Conservation (phyloP, 2,113 vertebrate genomes). For the Leucopternis melanops region DNA sequence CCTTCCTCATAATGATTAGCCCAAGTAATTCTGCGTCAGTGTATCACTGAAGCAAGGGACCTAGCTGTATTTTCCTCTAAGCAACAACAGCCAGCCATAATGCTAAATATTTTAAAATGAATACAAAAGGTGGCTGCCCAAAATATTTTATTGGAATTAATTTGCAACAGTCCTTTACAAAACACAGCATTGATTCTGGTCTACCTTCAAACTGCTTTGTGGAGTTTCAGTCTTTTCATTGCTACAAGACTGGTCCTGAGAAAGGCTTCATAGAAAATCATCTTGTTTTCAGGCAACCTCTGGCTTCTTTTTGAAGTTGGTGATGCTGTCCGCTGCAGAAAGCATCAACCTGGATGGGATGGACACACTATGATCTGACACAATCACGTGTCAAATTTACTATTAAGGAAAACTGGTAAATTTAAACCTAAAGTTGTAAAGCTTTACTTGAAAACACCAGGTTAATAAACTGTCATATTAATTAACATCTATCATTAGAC, state of each 20-base stretch:
- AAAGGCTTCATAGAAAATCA: background rate
- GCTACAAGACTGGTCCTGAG: background rate
- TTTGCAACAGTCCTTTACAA: background rate
- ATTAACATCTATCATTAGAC: background rate
- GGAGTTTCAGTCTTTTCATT: background rate
- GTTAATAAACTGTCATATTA: background rate
- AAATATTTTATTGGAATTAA: background rate
- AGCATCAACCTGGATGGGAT: background rate
- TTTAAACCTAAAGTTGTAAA: background rate
- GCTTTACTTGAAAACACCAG: background rate
- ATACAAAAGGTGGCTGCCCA: background rate
- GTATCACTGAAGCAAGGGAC: background rate
- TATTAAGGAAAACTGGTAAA: background rate
- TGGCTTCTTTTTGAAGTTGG: background rate
- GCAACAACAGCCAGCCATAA: background rate
- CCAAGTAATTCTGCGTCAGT: background rate
- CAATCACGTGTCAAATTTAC: background rate
- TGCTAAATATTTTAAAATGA: background rate
- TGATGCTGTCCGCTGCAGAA: background rate
- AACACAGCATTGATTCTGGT: background rate
- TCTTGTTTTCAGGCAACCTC: background rate
- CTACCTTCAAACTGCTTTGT: background rate
- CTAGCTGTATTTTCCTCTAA: background rate
- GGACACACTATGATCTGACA: background rate
- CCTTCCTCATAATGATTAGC: background rate